Conservation (phyloP, 2,113 vertebrate genomes). For the Zosterops japonicus region DNA sequence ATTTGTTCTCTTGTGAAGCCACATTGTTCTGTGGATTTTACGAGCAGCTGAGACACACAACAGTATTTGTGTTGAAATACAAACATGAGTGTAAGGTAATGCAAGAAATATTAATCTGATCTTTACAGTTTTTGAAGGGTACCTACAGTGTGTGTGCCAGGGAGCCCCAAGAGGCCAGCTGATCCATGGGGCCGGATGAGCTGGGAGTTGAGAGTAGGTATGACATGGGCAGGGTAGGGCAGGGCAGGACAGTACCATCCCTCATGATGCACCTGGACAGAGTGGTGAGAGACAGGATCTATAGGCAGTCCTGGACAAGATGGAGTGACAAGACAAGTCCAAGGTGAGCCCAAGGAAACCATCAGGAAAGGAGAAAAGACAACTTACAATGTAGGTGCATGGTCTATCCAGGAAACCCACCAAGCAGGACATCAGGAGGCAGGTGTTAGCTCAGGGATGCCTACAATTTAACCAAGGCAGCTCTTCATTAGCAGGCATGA, state of each 20-base stretch:
- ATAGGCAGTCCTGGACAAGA: accelerated
- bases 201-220: background rate
- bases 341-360: background rate
- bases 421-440: background rate
- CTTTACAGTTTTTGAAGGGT: background rate
- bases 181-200: background rate
- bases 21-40: background rate
- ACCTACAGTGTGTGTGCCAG: background rate
- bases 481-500: background rate
- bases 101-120: background rate
- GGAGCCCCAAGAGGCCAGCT: background rate
- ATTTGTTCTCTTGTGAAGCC: background rate
- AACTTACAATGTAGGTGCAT: background rate
- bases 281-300: background rate
- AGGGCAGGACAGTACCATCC: background rate
- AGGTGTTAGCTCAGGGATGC: background rate
- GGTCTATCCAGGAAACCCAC: background rate
- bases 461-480: background rate
- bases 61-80: background rate
- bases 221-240: background rate
- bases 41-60: background rate
- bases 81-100: background rate
- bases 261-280: background rate
- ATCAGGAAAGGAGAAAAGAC: background rate
- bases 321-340: background rate